Evolutionary conservation across 2,797 vertebrate genomes (phyloP), one percentile per base, ranked within the genome.

Genomic region (Cossypha niveicapilla): DNA sequence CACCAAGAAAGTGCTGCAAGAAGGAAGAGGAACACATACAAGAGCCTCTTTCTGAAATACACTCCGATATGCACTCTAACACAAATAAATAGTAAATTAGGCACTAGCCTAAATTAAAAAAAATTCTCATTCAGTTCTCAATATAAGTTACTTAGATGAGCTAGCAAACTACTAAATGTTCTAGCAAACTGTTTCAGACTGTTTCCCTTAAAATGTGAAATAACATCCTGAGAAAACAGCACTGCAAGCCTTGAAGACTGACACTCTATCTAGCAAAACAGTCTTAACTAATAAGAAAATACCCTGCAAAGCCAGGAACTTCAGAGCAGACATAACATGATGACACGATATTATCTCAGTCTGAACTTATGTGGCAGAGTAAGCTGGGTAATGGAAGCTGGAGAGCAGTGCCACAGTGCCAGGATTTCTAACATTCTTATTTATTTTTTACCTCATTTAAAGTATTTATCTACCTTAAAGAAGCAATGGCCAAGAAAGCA

Each of bases 401-500:
- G 16, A 50, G 56, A 56, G 42, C 62, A 2, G 70, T 1, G 37
- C 4, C 13, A 6, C 0, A 0, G 3, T 8, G 6, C 5, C 57
- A 87, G 45, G n/a, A 70, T 34, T 80, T 76, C 30, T 30, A 86
- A 51, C 6, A 54, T 62, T 44, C 58, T 53, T 7, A 60, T 32
- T 37, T 51, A 27, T 35, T 63, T 72, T 61, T 74, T 32, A 81
- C 14, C 11, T 35, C 37, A 82, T 65, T 58, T 82, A n/a, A 82
- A 54, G 18, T 37, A 72, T 25, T 56, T 35, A 63, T 32, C 13
- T 56, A 37, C 4, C 28, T 77, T 87, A 66, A 77, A 75, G 57
- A 75, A 78, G 42, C 19, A 72, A 72, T 1, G 0, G 23, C 18
- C 45, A 83, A 88, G 68, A 85, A 85, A 53, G n/a, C 5, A 53